A percentile compares a stretch with the other conserved stretches of the same genome.
Evolutionary conservation across 2,113 vertebrate species (phyloP).

Genomic region (Siphamia tubifer): DNA sequence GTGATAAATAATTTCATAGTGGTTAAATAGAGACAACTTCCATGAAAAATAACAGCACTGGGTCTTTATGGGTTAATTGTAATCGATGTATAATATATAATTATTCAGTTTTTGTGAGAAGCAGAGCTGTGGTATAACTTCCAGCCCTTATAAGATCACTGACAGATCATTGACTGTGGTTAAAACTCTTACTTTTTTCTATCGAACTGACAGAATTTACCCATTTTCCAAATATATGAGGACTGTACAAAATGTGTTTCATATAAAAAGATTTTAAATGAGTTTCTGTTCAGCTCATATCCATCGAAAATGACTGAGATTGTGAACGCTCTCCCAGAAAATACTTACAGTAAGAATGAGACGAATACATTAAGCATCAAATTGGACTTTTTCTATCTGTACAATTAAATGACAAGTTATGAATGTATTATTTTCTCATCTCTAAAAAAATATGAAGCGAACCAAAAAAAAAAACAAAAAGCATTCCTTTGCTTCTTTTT

Average conservation of each 20-base stretch:
- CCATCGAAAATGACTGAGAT: not conserved
- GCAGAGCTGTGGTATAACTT: not conserved
- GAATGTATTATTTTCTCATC: too few species aligned
- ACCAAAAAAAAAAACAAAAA: too few species aligned
- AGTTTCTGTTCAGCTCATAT: not conserved
- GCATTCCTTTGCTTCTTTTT: too few species aligned
- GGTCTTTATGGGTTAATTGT: not conserved
- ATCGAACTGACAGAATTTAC: accelerated
- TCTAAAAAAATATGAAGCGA: too few species aligned
- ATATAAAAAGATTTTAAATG: not conserved
- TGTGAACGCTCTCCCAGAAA: not conserved
- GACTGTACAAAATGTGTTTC: not conserved
- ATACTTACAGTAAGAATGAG: accelerated
- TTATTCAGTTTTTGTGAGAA: not conserved
- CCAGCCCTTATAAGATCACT: not conserved
- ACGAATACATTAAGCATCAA: not conserved
- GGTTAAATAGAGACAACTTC: too few species aligned
- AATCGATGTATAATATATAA: not conserved
- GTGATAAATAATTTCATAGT: too few species aligned
- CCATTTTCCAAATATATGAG: not conserved
- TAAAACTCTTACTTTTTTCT: not conserved
- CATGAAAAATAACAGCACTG: not conserved
- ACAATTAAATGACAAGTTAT: too few species aligned
- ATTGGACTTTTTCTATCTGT: too few species aligned
- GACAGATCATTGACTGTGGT: not conserved